Conservation (phyloP, 2,888 invertebrate genomes). For the Macrophya alboannulata region DNA sequence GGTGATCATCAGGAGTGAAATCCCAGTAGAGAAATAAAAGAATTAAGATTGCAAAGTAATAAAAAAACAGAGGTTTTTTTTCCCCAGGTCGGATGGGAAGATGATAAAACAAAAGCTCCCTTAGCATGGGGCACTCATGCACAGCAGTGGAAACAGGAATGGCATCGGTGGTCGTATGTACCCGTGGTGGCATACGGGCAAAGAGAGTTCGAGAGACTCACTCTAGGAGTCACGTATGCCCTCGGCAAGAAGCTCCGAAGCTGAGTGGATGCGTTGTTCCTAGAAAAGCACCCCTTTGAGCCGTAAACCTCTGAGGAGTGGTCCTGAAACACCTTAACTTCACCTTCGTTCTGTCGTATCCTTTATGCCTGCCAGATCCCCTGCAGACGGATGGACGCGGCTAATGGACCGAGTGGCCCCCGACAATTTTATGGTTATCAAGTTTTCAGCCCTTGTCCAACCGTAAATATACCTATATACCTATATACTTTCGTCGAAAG, state of each 20-base stretch:
- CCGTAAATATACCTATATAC: background rate
- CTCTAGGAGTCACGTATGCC: constrained; percentile 35
- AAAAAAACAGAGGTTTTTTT: background rate
- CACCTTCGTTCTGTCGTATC: constrained; percentile 48
- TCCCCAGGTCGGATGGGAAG: background rate
- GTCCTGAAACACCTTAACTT: constrained; percentile 50
- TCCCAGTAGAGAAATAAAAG: background rate
- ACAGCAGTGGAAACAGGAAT: constrained; percentile 2
- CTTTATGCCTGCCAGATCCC: constrained; percentile 11
- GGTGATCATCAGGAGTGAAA: background rate
- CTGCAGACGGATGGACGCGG: constrained; percentile 36
- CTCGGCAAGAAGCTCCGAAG: constrained; percentile 44
- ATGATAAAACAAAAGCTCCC: constrained; percentile 9
- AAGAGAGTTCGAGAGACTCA: background rate
- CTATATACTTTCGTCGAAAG: constrained; percentile 35
- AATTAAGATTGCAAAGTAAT: background rate
- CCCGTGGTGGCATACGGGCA: background rate
- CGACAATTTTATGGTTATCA: constrained; percentile 51
- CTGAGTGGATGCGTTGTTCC: constrained; percentile 53
- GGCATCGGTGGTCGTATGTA: constrained; percentile 2
- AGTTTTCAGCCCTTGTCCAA: constrained; percentile 19
- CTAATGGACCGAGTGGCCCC: constrained; percentile 44
- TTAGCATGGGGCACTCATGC: background rate
- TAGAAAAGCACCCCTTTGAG: constrained; percentile 53
- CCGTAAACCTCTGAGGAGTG: constrained; percentile 47